Evolutionary conservation across 1,140 invertebrate species (phyloP).

Genomic region (Nomia melanderi): DNA sequence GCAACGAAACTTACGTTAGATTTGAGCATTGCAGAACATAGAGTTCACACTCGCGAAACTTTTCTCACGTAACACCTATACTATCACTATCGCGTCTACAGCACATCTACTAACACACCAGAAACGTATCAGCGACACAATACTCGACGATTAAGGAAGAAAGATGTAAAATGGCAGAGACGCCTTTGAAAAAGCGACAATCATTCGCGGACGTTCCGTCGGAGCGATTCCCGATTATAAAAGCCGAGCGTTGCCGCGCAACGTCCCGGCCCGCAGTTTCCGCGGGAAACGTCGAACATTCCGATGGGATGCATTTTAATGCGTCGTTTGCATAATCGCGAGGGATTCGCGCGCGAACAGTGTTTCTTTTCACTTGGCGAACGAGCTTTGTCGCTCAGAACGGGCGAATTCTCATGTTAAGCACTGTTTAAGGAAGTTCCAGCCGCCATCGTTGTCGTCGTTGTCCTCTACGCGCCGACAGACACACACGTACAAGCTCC

Average conservation of each 20-base stretch:
- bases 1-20: too few relatives aligned
- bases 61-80: too few relatives aligned
- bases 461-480: not conserved
- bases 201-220: not conserved
- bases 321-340: constrained; percentile 38
- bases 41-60: too few relatives aligned
- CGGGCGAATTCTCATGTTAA: constrained; percentile 16
- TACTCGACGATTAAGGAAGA: too few relatives aligned
- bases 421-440: not conserved
- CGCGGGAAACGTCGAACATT: constrained; percentile 26
- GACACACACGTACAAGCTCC: not conserved
- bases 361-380: constrained; percentile 17
- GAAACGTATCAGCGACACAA: too few relatives aligned
- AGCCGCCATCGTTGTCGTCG: not conserved
- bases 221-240: not conserved
- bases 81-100: too few relatives aligned
- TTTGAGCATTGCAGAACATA: too few relatives aligned
- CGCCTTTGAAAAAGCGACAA: too few relatives aligned
- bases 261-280: not conserved
- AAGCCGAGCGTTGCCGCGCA: not conserved
- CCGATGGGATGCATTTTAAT: constrained; percentile 30
- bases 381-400: not conserved
- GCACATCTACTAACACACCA: too few relatives aligned
- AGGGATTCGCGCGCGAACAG: not conserved
- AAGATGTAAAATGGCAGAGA: too few relatives aligned